Percentiles rank a stretch among this genome's conserved stretches.
Evolutionary conservation across 2,797 vertebrate genomes (phyloP).

Genomic region (Notolepis coatsorum): DNA sequence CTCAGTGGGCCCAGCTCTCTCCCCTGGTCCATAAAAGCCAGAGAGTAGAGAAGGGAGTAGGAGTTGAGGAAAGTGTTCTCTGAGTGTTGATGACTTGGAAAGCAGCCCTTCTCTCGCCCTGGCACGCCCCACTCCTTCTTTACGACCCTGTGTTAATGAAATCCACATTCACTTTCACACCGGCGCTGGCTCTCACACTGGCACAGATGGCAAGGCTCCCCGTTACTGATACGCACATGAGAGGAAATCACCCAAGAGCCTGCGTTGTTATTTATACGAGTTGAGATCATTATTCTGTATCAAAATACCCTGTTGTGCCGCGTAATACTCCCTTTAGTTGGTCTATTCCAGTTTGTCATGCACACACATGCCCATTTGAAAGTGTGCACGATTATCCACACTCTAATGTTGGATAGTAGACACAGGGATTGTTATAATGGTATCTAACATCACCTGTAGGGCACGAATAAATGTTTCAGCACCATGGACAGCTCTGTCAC

Average conservation of each 20-base stretch:
- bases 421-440: background rate
- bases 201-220: slow-evolving; percentile 53
- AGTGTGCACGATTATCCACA: background rate
- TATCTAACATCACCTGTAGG: slow-evolving; percentile 39
- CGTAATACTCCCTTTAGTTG: slow-evolving; percentile 25
- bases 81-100: slow-evolving; percentile 75
- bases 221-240: background rate
- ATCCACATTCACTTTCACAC: slow-evolving; percentile 74
- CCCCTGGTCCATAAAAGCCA: slow-evolving; percentile 56
- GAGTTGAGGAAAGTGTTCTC: slow-evolving; percentile 32
- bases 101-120: slow-evolving; percentile 66
- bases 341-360: background rate
- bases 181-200: slow-evolving; percentile 57
- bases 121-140: slow-evolving; percentile 64
- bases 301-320: slow-evolving; percentile 19
- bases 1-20: slow-evolving; percentile 51
- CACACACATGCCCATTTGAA: background rate
- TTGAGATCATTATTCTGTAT: slow-evolving; percentile 22
- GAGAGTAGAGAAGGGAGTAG: background rate
- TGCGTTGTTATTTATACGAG: slow-evolving; percentile 8
- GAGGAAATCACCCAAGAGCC: slow-evolving; percentile 32
- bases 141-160: slow-evolving; percentile 82
- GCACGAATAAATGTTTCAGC: slow-evolving; percentile 53
- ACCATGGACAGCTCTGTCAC: slow-evolving; percentile 70
- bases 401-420: background rate